Evolutionary conservation across 2,888 invertebrate species (phyloP), one percentile per base, ranked within the genome.

Genomic region (Linyphia triangularis): DNA sequence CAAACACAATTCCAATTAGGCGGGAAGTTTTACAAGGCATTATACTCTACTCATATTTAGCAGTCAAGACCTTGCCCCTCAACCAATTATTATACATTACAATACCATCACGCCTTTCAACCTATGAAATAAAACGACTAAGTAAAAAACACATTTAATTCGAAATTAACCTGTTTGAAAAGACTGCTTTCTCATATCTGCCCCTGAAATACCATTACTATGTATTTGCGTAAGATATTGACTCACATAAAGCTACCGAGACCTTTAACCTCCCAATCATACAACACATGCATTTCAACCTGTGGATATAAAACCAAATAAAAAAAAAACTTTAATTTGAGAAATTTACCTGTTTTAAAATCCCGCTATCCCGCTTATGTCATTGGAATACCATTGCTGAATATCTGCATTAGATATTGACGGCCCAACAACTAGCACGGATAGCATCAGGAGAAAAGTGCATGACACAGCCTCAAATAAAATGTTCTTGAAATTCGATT

Each of bases 401-500:
- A 4, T 33, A 33, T 33, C n/a, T 51, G 51, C n/a, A 51, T 51
- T 13, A 16, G n/a, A 51, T n/a, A 51, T n/a, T 13, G 5, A 51
- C 16, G 13, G 16, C 51, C 51, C 13, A 51, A 51, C 51, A 9
- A 16, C 2, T n/a, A n/a, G n/a, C 51, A 51, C 51, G 5, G 51
- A 51, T 51, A 51, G n/a, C 5, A 51, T 51, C 51, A 51, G n/a
- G 9, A 33, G 9, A 33, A 37, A 63, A 61, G 40, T n/a, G n/a
- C 4, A 28, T 77, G 61, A 63, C 63, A 77, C 5, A 63, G 22
- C 61, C 19, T n/a, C 30, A 28, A 40, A 40, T 0, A n/a, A 26
- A 24, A 24, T 57, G 67, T 67, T 33, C 67, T 24, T 77, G 77
- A 61, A 30, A 59, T 61, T 37, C 63, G 77, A 77, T 63, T 77